Percentiles rank a stretch among this genome's conserved stretches.
Conservation (phyloP, 2,888 invertebrate species). For the Microdon myrmicae region DNA sequence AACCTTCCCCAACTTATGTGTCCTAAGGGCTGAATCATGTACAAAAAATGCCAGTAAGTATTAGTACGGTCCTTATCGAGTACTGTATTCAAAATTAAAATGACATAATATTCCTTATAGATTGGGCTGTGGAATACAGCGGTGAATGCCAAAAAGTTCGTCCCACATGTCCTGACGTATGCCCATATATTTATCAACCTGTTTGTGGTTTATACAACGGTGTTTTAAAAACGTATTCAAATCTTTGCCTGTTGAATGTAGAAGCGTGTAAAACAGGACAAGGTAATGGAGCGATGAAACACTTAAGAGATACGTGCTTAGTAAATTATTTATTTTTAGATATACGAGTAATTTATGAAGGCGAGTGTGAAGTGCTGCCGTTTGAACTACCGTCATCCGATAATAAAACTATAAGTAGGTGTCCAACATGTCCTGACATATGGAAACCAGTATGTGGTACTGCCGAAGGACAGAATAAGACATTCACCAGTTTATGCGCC, state of each 20-base stretch:
- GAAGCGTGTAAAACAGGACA: background rate
- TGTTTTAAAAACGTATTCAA: slow-evolving; percentile 7
- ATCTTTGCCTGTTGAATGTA: slow-evolving; percentile 4
- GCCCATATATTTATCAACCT: slow-evolving; percentile 9
- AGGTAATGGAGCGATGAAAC: background rate
- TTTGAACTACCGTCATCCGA: too few species aligned
- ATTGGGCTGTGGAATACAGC: slow-evolving; percentile 1
- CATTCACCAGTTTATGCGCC: slow-evolving; percentile 19
- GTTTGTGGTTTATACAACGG: slow-evolving; percentile 11
- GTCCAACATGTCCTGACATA: slow-evolving; percentile 21
- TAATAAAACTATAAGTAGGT: too few species aligned
- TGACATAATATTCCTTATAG: background rate
- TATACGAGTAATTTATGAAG: slow-evolving; percentile 10
- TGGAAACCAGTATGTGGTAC: slow-evolving; percentile 17
- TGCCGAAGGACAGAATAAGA: slow-evolving; percentile 1
- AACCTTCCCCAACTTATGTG: slow-evolving; percentile 19
- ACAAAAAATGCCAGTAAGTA: slow-evolving; percentile 3
- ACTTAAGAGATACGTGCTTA: background rate
- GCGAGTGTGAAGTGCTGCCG: slow-evolving; percentile 2
- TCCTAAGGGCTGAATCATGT: slow-evolving; percentile 3
- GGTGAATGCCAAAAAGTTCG: slow-evolving; percentile 6
- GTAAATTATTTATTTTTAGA: slow-evolving; percentile 7
- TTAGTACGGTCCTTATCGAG: too few species aligned
- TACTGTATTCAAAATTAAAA: too few species aligned
- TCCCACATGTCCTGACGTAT: background rate